Percentiles rank a stretch among this genome's conserved stretches.
phyloP scores from a whole-genome alignment of 2,113 vertebrate genomes.

The Reinhardtius hippoglossoides region DNA sequence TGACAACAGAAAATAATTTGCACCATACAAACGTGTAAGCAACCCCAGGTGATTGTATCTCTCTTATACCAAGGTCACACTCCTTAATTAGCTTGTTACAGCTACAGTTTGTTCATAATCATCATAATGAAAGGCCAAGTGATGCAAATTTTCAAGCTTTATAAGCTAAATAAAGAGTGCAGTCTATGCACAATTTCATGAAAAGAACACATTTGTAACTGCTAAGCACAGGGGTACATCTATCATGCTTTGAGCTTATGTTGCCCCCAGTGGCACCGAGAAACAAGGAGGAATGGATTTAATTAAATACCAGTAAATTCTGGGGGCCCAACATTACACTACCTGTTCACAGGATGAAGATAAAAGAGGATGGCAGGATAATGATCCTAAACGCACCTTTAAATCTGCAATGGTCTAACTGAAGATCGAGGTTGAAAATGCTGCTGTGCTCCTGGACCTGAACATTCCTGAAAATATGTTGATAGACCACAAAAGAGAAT shows the following conservation, averaged over 20 bases:
- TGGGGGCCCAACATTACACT: not conserved
- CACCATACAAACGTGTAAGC: not conserved
- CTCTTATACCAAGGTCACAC: not conserved
- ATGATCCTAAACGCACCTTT: not conserved
- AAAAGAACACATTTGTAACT: not conserved
- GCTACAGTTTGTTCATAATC: not conserved
- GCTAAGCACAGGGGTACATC: not conserved
- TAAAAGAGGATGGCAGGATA: not conserved
- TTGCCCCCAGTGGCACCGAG: not conserved
- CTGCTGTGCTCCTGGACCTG: too few relatives aligned
- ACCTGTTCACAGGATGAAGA: not conserved
- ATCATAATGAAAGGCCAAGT: not conserved
- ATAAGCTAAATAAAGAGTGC: not conserved
- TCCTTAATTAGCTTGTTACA: not conserved
- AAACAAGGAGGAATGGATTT: not conserved
- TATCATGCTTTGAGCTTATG: not conserved
- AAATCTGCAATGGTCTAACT: not conserved
- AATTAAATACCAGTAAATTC: not conserved
- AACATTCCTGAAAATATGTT: not conserved
- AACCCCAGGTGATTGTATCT: not conserved
- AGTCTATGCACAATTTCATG: not conserved
- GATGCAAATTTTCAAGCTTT: not conserved
- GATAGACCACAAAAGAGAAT: too few relatives aligned
- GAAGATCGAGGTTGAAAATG: not conserved
- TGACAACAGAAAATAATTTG: too few relatives aligned